A percentile compares a stretch with the other conserved stretches of the same genome.
Conservation (phyloP, 2,113 vertebrate species). For the Sinosuthora webbiana region DNA sequence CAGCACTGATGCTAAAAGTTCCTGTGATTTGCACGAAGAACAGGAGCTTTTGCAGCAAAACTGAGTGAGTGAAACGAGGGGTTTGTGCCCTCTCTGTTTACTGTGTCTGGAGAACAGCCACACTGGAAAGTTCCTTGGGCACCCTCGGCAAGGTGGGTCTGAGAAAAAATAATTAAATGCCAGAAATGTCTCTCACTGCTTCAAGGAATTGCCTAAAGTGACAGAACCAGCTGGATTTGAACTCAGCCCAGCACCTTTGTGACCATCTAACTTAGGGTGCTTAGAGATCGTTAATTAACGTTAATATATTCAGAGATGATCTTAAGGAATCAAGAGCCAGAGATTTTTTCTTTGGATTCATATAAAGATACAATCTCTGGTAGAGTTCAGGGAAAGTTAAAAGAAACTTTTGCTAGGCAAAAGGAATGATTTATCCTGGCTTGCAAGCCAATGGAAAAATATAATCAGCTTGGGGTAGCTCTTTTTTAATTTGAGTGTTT, state of each 20-base stretch:
- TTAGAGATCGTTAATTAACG: not conserved
- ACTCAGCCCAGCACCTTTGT: not conserved
- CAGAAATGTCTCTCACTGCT: not conserved
- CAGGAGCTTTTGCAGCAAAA: not conserved
- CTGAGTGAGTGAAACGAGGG: not conserved
- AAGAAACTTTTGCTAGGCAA: conserved; percentile 1
- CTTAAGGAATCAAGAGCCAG: not conserved
- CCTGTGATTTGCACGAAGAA: not conserved
- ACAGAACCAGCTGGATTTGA: not conserved
- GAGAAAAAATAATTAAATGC: not conserved
- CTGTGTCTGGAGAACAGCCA: not conserved
- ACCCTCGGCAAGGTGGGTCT: not conserved
- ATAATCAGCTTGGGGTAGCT: not conserved
- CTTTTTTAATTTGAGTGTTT: not conserved
- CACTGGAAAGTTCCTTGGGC: not conserved
- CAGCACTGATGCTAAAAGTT: not conserved
- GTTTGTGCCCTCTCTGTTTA: not conserved
- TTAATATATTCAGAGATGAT: not conserved
- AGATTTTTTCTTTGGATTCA: not conserved
- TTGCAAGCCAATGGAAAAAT: conserved; percentile 25
- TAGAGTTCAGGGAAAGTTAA: conserved; percentile 6
- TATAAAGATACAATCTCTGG: not conserved
- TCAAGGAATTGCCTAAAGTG: not conserved
- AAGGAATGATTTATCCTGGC: conserved; percentile 29
- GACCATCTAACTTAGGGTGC: not conserved